Evolutionary conservation across 2,113 vertebrate genomes (phyloP).

Genomic region (Progne subis): DNA sequence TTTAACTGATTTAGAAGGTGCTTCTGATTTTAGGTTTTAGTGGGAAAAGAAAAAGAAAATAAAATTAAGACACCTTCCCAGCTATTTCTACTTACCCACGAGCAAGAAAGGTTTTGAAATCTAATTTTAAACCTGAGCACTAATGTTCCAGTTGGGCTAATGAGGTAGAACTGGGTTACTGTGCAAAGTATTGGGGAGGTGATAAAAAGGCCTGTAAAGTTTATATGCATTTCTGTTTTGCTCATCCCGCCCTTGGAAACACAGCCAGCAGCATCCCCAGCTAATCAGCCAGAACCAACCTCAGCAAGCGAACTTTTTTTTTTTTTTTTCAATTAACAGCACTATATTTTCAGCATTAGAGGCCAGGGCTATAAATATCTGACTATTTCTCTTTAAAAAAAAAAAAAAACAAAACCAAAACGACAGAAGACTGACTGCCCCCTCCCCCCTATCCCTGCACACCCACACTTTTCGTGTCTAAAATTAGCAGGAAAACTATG

Average conservation of each 20-base stretch:
- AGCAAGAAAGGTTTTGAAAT: not conserved
- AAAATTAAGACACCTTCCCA: not conserved
- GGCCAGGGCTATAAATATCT: slow-evolving; percentile 54
- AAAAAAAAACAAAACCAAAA: not conserved
- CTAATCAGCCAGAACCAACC: slow-evolving; percentile 20
- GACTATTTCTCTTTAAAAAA: slow-evolving; percentile 20
- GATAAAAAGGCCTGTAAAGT: slow-evolving; percentile 51
- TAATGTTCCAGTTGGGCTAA: not conserved
- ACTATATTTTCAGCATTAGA: slow-evolving; percentile 44
- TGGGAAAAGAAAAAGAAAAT: not conserved
- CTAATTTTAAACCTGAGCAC: not conserved
- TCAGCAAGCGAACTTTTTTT: not conserved
- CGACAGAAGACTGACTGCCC: not conserved
- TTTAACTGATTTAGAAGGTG: slow-evolving; percentile 35
- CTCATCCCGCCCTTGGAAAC: slow-evolving; percentile 12
- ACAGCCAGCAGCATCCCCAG: slow-evolving; percentile 19
- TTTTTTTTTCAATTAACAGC: slow-evolving; percentile 17
- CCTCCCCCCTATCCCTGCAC: not conserved
- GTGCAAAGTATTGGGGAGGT: not conserved
- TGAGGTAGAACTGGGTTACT: not conserved
- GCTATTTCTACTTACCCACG: not conserved
- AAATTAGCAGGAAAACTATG: slow-evolving; percentile 53
- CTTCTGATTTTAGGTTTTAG: not conserved
- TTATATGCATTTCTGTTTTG: slow-evolving; percentile 21
- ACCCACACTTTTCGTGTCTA: slow-evolving; percentile 59